Evolutionary conservation across 2,113 vertebrate species (phyloP).

Genomic region (Macrotus californicus): DNA sequence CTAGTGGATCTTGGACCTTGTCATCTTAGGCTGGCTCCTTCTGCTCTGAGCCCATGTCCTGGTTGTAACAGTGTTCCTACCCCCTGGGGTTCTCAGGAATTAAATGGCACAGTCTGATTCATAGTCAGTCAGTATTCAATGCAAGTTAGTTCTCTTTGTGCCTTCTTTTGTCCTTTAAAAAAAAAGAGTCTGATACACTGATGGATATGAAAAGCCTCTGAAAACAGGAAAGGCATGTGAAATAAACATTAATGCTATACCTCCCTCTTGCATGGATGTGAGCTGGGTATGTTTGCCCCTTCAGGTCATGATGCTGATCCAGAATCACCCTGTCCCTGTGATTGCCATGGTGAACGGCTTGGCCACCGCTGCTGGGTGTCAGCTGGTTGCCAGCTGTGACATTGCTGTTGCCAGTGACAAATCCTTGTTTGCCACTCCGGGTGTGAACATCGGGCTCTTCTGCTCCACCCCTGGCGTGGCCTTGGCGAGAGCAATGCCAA

Average conservation of each 20-base stretch:
- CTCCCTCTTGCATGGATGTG: background rate
- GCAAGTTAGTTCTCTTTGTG: background rate
- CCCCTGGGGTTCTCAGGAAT: background rate
- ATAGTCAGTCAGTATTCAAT: too few relatives aligned
- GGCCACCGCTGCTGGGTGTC: slow-evolving; percentile 95
- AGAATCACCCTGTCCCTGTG: slow-evolving; percentile 90
- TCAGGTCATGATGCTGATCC: slow-evolving; percentile 94
- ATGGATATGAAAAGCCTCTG: background rate
- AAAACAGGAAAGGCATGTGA: background rate
- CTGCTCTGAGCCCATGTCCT: background rate
- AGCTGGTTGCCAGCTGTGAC: slow-evolving; percentile 97
- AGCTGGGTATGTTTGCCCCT: background rate
- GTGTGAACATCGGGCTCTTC: slow-evolving; percentile 92
- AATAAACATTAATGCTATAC: fast-evolving
- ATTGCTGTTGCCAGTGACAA: slow-evolving; percentile 89
- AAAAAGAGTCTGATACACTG: background rate
- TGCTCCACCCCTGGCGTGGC: slow-evolving; percentile 95
- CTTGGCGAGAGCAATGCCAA: slow-evolving; percentile 89
- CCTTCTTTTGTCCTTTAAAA: background rate
- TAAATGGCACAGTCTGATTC: background rate
- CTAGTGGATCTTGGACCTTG: fast-evolving
- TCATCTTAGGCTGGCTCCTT: background rate
- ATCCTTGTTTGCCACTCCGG: slow-evolving; percentile 93
- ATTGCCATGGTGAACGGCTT: slow-evolving; percentile 95
- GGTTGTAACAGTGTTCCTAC: background rate